Conservation (phyloP, 2,888 invertebrate genomes). For the Hypomecis punctinalis region DNA sequence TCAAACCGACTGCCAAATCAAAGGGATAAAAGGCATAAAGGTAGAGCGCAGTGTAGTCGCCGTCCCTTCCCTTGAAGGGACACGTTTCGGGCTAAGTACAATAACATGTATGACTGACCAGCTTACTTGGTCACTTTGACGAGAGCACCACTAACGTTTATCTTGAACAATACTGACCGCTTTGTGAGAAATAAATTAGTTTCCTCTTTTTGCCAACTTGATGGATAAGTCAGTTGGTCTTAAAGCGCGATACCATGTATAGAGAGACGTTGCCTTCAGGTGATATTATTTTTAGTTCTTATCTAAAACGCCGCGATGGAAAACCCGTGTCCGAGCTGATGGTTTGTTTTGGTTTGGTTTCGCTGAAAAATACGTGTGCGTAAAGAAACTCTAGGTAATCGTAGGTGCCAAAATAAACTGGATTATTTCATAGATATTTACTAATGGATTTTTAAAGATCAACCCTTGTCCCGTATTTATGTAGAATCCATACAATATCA, state of each 20-base stretch:
- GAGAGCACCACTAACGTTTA: neutral
- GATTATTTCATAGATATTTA: too few species aligned
- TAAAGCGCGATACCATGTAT: conserved; percentile 29
- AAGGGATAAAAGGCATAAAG: conserved; percentile 24
- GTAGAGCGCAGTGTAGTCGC: conserved; percentile 1
- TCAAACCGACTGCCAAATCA: conserved; percentile 28
- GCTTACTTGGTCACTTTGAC: neutral
- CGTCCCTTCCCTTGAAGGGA: conserved; percentile 21
- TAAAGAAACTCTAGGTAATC: too few species aligned
- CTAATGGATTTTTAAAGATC: too few species aligned
- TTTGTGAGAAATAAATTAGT: neutral
- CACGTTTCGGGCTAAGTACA: conserved; percentile 28
- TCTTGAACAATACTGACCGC: neutral
- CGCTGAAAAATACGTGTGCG: neutral
- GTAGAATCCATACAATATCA: too few species aligned
- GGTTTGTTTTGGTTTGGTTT: conserved; percentile 5
- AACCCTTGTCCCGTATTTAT: too few species aligned
- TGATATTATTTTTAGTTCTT: conserved; percentile 26
- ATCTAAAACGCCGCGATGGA: conserved; percentile 22
- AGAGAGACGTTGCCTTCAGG: conserved; percentile 18
- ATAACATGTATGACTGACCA: conserved; percentile 15
- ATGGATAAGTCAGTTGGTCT: neutral
- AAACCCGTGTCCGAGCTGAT: conserved; percentile 15
- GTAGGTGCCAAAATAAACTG: too few species aligned
- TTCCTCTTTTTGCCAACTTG: neutral